These are phyloP conservation scores for Drosophila bipectinata DNA, from an alignment of 1,140 invertebrate species.

Conservation along the genomic window DNA sequence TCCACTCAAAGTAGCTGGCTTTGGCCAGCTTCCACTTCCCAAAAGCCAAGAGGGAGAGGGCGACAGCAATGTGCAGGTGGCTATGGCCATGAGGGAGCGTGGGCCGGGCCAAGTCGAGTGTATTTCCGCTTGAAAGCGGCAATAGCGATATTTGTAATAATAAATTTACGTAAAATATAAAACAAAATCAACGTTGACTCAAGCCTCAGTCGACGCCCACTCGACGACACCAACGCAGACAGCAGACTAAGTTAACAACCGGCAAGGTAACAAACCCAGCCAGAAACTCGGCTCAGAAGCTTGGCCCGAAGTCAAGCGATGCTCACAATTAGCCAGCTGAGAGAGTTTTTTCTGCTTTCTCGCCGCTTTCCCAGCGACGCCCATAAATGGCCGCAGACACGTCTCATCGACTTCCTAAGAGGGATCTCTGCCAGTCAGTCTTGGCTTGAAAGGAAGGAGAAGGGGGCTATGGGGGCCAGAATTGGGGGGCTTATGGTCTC, in stretches of 20 bases:
- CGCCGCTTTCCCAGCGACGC: conserved; percentile 65
- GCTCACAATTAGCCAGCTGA: conserved; percentile 74
- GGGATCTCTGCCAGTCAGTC: conserved; percentile 32
- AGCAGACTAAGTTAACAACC: conserved; percentile 35
- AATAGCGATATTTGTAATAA: conserved; percentile 82
- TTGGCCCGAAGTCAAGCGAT: conserved; percentile 50
- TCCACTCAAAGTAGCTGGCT: conserved; percentile 57
- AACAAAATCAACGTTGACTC: conserved; percentile 73
- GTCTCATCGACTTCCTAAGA: conserved; percentile 64
- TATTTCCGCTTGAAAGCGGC: conserved; percentile 80
- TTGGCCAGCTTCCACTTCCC: conserved; percentile 68
- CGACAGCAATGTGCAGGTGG: conserved; percentile 67
- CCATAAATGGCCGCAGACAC: conserved; percentile 64
- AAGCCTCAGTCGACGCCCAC: conserved; percentile 37
- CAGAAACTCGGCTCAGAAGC: conserved; percentile 59
- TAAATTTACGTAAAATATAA: conserved; percentile 80
- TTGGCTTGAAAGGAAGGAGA: background rate
- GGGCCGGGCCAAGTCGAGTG: conserved; percentile 68
- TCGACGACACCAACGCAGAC: conserved; percentile 42
- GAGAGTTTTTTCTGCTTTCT: conserved; percentile 64
- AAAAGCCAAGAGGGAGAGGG: conserved; percentile 48
- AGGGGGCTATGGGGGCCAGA: background rate
- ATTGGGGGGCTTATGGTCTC: conserved; percentile 18
- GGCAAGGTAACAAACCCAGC: conserved; percentile 23
- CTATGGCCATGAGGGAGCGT: conserved; percentile 57